phyloP scores from a whole-genome alignment of 2,888 invertebrate species.

The Caenorhabditis virilis region DNA sequence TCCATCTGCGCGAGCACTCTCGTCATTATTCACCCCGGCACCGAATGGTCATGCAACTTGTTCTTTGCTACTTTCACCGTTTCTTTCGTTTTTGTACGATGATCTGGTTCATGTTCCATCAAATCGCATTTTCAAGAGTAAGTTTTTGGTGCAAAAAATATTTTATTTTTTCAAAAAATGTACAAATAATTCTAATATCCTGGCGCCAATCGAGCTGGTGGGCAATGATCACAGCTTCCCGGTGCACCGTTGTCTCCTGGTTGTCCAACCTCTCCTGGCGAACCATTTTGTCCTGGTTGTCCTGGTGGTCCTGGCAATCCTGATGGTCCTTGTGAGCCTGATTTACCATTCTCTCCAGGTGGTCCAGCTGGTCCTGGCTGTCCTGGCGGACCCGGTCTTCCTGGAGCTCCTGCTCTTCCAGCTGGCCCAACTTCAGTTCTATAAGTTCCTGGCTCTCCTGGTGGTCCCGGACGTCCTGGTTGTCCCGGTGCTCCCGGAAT shows the following conservation, averaged over 20 bases:
- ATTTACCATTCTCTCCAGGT: conserved; percentile 61
- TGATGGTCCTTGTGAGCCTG: conserved; percentile 52
- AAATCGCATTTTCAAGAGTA: conserved; percentile 74
- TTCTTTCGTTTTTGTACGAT: conserved; percentile 67
- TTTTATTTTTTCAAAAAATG: not conserved
- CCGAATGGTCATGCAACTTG: conserved; percentile 71
- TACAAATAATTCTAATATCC: conserved; percentile 53
- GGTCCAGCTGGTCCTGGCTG: conserved; percentile 58
- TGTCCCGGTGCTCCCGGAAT: conserved; percentile 70
- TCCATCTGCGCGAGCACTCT: conserved; percentile 46
- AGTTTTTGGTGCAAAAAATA: not conserved
- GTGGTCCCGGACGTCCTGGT: conserved; percentile 62
- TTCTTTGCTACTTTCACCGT: conserved; percentile 77
- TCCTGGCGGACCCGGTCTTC: conserved; percentile 61
- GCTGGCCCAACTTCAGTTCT: conserved; percentile 63
- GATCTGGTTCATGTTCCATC: conserved; percentile 73
- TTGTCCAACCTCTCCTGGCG: conserved; percentile 50
- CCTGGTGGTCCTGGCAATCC: conserved; percentile 57
- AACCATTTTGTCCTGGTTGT: conserved; percentile 57
- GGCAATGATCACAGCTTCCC: conserved; percentile 68
- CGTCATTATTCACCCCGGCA: conserved; percentile 44
- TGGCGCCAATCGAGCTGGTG: conserved; percentile 64
- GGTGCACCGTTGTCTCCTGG: conserved; percentile 60
- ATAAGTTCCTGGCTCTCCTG: conserved; percentile 66
- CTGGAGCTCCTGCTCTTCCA: conserved; percentile 62